Conservation (phyloP, 2,888 invertebrate species). For the Nesidiocoris tenuis region DNA sequence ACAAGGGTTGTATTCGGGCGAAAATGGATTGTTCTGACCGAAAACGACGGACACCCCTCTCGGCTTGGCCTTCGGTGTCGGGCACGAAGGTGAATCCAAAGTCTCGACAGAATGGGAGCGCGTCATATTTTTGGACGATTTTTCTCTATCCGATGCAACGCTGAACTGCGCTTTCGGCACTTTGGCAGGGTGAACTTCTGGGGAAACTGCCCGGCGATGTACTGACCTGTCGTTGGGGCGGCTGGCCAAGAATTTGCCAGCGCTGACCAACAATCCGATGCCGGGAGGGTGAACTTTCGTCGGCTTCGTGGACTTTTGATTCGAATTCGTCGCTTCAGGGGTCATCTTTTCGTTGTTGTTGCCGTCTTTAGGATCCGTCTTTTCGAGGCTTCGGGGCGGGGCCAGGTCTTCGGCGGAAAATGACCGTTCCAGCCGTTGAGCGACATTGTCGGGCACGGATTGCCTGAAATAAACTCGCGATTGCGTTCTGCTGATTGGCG, state of each 20-base stretch:
- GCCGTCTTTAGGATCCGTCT: neutral
- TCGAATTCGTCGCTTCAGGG: no score
- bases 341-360: constrained; percentile 6
- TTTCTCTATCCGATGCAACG: neutral
- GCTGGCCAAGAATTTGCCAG: constrained; percentile 11
- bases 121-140: neutral
- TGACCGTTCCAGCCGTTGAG: constrained; percentile 19
- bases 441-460: neutral
- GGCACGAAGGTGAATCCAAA: constrained; percentile 3
- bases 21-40: constrained; percentile 1
- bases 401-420: constrained; percentile 15
- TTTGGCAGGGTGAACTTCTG: constrained; percentile 11
- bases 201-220: constrained; percentile 13
- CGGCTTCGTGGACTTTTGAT: neutral
- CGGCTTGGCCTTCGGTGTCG: constrained; percentile 8
- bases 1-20: neutral
- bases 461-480: neutral
- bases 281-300: constrained; percentile 15
- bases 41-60: constrained; percentile 18
- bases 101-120: constrained; percentile 31
- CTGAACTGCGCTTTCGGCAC: constrained; percentile 3
- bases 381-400: neutral
- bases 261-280: constrained; percentile 15
- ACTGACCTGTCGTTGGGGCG: constrained; percentile 7
- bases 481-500: neutral